Evolutionary conservation across 2,888 invertebrate genomes (phyloP).

Genomic region (Thyatira batis): DNA sequence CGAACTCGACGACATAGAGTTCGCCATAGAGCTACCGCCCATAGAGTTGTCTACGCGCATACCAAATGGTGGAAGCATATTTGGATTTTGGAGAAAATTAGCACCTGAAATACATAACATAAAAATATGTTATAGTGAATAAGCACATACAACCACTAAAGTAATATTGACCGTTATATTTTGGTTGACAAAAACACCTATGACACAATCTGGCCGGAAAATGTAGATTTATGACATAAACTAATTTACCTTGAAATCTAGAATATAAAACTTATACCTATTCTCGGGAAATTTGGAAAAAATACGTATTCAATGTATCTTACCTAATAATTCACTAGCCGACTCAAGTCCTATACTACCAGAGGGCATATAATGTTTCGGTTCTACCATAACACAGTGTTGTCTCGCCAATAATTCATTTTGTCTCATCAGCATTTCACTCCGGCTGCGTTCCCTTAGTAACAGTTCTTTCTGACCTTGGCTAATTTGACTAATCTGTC

Average conservation of each 20-base stretch:
- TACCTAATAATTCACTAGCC: slow-evolving; percentile 79
- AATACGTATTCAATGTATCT: slow-evolving; percentile 24
- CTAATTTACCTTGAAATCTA: too few relatives aligned
- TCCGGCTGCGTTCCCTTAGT: slow-evolving; percentile 62
- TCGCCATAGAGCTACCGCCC: slow-evolving; percentile 39
- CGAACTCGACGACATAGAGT: slow-evolving; percentile 22
- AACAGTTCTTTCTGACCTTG: slow-evolving; percentile 66
- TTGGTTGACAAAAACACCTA: too few relatives aligned
- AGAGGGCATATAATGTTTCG: slow-evolving; percentile 69
- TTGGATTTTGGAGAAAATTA: slow-evolving; percentile 76
- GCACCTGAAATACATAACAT: slow-evolving; percentile 59
- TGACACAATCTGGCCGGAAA: too few relatives aligned
- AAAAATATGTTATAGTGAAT: not conserved
- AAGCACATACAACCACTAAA: not conserved
- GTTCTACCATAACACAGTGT: slow-evolving; percentile 62
- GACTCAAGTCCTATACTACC: slow-evolving; percentile 73
- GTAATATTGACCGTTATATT: not conserved
- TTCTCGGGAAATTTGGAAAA: too few relatives aligned
- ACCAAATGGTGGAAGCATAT: slow-evolving; percentile 78
- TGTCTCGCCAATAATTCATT: slow-evolving; percentile 68
- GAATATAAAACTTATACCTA: too few relatives aligned
- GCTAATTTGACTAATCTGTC: slow-evolving; percentile 70
- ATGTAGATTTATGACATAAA: too few relatives aligned
- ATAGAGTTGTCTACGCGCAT: slow-evolving; percentile 73
- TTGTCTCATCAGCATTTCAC: slow-evolving; percentile 69